These are phyloP conservation scores for Willisornis vidua DNA, from an alignment of 2,113 vertebrate genomes.

Conservation along the genomic window DNA sequence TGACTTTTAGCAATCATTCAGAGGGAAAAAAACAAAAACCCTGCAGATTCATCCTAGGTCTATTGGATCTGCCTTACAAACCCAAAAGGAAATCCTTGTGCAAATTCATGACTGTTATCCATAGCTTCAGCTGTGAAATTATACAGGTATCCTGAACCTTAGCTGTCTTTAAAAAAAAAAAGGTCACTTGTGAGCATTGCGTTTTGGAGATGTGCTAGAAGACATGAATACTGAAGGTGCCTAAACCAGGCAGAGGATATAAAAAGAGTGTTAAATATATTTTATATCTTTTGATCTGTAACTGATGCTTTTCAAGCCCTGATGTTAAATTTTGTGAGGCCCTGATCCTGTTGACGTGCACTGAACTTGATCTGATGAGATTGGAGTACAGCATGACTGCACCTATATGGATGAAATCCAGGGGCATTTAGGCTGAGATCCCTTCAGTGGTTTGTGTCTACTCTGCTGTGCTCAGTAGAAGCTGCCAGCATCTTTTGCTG, in stretches of 20 bases:
- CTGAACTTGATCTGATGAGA: neutral
- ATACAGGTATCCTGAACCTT: neutral
- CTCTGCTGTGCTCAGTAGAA: neutral
- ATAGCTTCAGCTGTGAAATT: neutral
- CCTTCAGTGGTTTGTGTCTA: neutral
- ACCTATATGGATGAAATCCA: neutral
- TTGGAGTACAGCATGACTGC: neutral
- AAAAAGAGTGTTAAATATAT: neutral
- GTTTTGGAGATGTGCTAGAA: neutral
- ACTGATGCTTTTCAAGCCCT: neutral
- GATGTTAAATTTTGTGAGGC: neutral
- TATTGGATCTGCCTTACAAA: neutral
- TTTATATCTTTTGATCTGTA: neutral
- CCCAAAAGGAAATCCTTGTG: neutral
- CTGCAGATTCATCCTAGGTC: neutral
- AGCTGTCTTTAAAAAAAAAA: neutral
- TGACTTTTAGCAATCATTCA: neutral
- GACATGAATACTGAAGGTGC: neutral
- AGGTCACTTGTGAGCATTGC: neutral
- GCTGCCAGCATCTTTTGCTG: accelerated
- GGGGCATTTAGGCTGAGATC: neutral
- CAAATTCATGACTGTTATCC: neutral
- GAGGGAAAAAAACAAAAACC: neutral
- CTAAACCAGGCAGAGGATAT: neutral
- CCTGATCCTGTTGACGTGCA: neutral